phyloP scores from a whole-genome alignment of 2,113 vertebrate genomes.

The Nematolebias whitei region DNA sequence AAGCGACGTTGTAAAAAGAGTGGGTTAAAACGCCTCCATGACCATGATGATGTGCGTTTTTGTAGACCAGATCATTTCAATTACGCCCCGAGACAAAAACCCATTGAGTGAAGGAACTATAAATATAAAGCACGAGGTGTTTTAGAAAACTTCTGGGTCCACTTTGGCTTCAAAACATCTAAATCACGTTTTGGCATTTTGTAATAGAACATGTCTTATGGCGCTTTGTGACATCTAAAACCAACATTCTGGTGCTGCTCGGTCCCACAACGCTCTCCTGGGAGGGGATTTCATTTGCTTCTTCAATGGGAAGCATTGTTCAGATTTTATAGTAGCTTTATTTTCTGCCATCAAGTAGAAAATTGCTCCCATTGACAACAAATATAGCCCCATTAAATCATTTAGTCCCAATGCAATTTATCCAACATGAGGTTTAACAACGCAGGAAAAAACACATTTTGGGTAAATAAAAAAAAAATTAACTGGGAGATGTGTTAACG shows the following conservation, averaged over 20 bases:
- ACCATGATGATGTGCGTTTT: too few relatives aligned
- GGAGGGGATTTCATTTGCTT: slow-evolving; percentile 23
- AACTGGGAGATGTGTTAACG: neutral
- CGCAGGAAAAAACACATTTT: neutral
- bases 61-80: too few relatives aligned
- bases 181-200: slow-evolving; percentile 46
- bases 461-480: neutral
- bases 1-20: too few relatives aligned
- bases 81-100: too few relatives aligned
- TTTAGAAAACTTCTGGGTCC: slow-evolving; percentile 19
- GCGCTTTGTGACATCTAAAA: slow-evolving; percentile 26
- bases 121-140: slow-evolving; percentile 46
- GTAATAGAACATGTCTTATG: slow-evolving; percentile 29
- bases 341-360: slow-evolving; percentile 25
- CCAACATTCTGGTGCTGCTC: neutral
- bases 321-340: slow-evolving; percentile 13
- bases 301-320: slow-evolving; percentile 53
- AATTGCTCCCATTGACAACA: slow-evolving; percentile 16
- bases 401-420: neutral
- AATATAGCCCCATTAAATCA: neutral
- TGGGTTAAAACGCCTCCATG: too few relatives aligned
- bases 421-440: neutral
- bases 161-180: slow-evolving; percentile 30
- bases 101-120: slow-evolving; percentile 42
- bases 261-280: slow-evolving; percentile 22